Evolutionary conservation across 2,797 vertebrate genomes (phyloP).

Genomic region (Loris lydekkerianus): DNA sequence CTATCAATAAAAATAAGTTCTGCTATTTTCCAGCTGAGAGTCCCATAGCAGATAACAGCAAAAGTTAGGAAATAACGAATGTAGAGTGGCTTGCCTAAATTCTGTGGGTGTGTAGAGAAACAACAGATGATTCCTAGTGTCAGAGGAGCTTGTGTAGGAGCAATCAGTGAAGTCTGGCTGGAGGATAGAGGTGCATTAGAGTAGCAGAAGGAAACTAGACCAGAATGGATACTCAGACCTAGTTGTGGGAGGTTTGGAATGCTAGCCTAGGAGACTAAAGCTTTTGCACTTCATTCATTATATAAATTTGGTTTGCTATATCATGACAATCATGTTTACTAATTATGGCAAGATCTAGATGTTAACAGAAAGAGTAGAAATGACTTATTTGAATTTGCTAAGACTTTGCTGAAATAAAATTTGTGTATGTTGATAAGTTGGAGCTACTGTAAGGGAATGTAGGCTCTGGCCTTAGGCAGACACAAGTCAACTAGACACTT

Average conservation of each 20-base stretch:
- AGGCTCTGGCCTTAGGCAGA: conserved; percentile 69
- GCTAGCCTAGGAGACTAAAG: not conserved
- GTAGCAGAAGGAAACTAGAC: not conserved
- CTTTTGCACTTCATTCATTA: not conserved
- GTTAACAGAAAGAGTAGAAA: conserved; percentile 43
- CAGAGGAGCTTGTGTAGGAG: not conserved
- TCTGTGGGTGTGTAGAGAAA: not conserved
- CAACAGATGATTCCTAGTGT: not conserved
- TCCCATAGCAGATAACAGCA: not conserved
- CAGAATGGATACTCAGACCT: not conserved
- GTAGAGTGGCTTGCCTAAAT: conserved; percentile 5
- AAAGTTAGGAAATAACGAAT: not conserved
- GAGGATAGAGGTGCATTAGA: not conserved
- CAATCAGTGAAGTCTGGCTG: not conserved
- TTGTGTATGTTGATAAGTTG: conserved; percentile 18
- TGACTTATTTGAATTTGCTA: conserved; percentile 42
- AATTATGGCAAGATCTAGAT: conserved; percentile 37
- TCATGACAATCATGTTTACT: not conserved
- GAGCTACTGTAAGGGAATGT: not conserved
- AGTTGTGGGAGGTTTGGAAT: not conserved
- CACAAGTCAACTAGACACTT: conserved; percentile 70
- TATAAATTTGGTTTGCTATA: conserved; percentile 46
- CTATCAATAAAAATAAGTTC: not conserved
- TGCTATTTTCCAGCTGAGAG: conserved; percentile 11
- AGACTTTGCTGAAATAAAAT: conserved; percentile 51